Percentiles rank a stretch among this genome's conserved stretches.
Conservation (phyloP, 2,888 invertebrate species). For the Achlya flavicornis region DNA sequence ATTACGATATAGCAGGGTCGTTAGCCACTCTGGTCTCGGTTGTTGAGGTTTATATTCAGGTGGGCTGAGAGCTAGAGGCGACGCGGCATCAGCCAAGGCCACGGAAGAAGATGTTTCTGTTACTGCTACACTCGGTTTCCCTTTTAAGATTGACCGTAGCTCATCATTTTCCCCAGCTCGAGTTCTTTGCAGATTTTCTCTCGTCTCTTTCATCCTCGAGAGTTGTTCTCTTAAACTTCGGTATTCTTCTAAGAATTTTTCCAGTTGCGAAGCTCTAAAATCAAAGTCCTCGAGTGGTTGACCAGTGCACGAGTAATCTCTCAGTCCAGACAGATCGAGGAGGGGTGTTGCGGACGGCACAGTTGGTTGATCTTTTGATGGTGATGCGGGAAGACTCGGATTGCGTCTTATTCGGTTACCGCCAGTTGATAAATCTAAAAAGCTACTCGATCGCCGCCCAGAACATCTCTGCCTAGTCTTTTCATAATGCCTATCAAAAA, state of each 20-base stretch:
- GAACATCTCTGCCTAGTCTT: slow-evolving; percentile 60
- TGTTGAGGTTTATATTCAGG: slow-evolving; percentile 73
- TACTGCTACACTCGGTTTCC: slow-evolving; percentile 80
- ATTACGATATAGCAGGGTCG: slow-evolving; percentile 75
- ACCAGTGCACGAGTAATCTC: slow-evolving; percentile 73
- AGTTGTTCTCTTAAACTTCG: slow-evolving; percentile 90
- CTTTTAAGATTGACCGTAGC: slow-evolving; percentile 82
- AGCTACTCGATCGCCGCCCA: slow-evolving; percentile 87
- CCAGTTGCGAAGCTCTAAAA: slow-evolving; percentile 91
- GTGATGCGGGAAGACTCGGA: slow-evolving; percentile 87
- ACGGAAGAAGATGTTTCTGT: slow-evolving; percentile 77
- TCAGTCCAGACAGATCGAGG: slow-evolving; percentile 84
- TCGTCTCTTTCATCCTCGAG: slow-evolving; percentile 91
- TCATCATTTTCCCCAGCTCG: slow-evolving; percentile 79
- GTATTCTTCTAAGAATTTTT: slow-evolving; percentile 91
- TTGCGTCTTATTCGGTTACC: slow-evolving; percentile 70
- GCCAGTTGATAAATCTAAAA: slow-evolving; percentile 86
- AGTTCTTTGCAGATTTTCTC: slow-evolving; percentile 85
- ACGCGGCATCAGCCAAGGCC: slow-evolving; percentile 69
- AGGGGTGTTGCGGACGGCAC: slow-evolving; percentile 85
- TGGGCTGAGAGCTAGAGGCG: slow-evolving; percentile 70
- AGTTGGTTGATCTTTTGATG: slow-evolving; percentile 78
- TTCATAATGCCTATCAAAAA: slow-evolving; percentile 67
- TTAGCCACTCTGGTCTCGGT: slow-evolving; percentile 73
- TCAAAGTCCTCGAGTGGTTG: slow-evolving; percentile 86